These are phyloP conservation scores for Champsocephalus gunnari DNA, from an alignment of 2,797 vertebrate species.

Conservation along the genomic window DNA sequence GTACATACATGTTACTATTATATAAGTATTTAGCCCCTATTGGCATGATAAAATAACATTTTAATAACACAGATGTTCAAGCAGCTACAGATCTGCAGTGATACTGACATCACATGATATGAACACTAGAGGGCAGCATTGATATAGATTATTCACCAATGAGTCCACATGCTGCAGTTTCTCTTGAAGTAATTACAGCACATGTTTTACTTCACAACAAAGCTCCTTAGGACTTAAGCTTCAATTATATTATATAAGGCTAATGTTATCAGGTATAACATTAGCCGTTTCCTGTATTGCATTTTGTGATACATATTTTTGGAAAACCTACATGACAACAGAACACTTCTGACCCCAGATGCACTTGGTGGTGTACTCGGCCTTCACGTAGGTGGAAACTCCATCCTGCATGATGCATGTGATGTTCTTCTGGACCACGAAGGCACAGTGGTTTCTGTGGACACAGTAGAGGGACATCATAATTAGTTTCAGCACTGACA, in stretches of 20 bases:
- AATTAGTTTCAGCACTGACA: neutral
- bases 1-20: neutral
- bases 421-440: conserved; percentile 94
- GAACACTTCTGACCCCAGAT: conserved; percentile 97
- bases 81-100: neutral
- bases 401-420: conserved; percentile 94
- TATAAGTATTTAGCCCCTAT: too few species aligned
- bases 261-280: neutral
- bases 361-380: conserved; percentile 95
- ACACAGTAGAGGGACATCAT: neutral
- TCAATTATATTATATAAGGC: neutral
- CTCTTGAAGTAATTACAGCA: neutral
- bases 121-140: conserved; percentile 79
- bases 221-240: neutral
- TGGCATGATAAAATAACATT: neutral
- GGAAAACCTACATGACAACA: conserved; percentile 89
- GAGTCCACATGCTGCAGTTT: neutral
- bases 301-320: neutral
- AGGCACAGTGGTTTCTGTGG: conserved; percentile 94
- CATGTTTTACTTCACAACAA: neutral
- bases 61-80: conserved; percentile 13
- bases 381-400: conserved; percentile 91
- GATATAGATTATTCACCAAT: neutral
- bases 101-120: neutral
- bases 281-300: neutral